Evolutionary conservation across 1,140 invertebrate species (phyloP), one percentile per base, ranked within the genome.

Genomic region (Metopolophium dirhodum): DNA sequence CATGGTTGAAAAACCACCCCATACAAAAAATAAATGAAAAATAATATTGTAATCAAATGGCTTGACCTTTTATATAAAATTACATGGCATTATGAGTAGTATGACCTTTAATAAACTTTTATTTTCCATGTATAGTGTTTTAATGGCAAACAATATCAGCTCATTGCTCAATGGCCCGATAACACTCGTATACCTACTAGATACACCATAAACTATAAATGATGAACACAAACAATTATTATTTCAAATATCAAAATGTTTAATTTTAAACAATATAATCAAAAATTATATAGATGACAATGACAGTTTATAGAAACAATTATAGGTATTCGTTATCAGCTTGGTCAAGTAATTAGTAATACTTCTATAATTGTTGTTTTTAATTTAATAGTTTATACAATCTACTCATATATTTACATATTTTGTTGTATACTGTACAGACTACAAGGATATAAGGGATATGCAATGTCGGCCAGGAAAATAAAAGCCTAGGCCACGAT

Each of bases 41-140:
- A 49, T 23, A 85, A 23, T 9, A 88, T 37, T 37, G 4, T 54
- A 90, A 77, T 77, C 14, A 90, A 68, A 68, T 41, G 7, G 9
- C 45, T 68, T 68, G 89, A 90, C 89, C 89, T 90, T 90, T 90
- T 90, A 8, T 18, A 90, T 41, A 61, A 26, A 57, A 30, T 68
- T 61, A 61, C 30, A 45, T 37, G 49, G 26, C 49, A 57, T 77
- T 77, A 77, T 45, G 26, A 68, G 26, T 45, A 9, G 11, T 20
- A 61, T 90, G 89, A 90, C 89, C 89, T 90, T 90, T 90, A 68
- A 68, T 61, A 68, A 61, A 90, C 54, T 90, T 57, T 61, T 45
- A 89, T 89, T 68, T 68, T 49, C 3, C 18, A 45, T 6, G 26
- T 22, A 14, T 68, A 18, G 26, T 47, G 7, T 90, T 90, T 47